A percentile compares a stretch with the other conserved stretches of the same genome.
Conservation (phyloP, 2,113 vertebrate species). For the Cephalopholis sonnerati region DNA sequence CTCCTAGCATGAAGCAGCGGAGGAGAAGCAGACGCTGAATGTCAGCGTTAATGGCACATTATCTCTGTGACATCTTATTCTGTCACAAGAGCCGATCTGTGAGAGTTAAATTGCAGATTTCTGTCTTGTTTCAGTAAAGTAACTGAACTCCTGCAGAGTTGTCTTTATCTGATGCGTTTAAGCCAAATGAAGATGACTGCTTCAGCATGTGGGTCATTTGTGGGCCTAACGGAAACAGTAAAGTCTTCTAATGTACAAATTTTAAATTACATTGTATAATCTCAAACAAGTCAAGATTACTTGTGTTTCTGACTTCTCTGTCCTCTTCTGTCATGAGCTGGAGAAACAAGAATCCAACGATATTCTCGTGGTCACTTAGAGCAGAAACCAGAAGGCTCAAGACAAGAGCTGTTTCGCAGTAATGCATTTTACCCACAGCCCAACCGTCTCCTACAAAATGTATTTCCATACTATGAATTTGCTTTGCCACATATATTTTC, state of each 20-base stretch:
- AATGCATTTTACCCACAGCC: background rate
- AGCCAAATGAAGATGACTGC: background rate
- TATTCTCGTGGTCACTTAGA: background rate
- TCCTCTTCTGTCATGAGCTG: background rate
- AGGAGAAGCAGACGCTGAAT: constrained; percentile 27
- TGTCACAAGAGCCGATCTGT: constrained; percentile 26
- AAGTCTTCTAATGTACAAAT: background rate
- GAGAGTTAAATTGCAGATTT: background rate
- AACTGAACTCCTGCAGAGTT: background rate
- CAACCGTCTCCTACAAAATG: background rate
- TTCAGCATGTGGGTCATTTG: background rate
- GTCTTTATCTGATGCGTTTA: background rate
- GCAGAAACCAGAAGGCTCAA: background rate
- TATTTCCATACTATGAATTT: background rate
- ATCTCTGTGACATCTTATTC: constrained; percentile 23
- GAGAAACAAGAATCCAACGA: background rate
- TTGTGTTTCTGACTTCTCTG: too few species aligned
- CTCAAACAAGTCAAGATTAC: too few species aligned
- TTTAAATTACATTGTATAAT: background rate
- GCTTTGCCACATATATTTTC: background rate
- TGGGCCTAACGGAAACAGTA: background rate
- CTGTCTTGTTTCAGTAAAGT: background rate
- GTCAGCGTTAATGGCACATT: constrained; percentile 29
- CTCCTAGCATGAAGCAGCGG: constrained; percentile 13
- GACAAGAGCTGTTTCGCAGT: background rate